A percentile compares a stretch with the other conserved stretches of the same genome.
These are phyloP conservation scores for Acomys russatus DNA, from an alignment of 2,797 vertebrate genomes.

Conservation along the genomic window DNA sequence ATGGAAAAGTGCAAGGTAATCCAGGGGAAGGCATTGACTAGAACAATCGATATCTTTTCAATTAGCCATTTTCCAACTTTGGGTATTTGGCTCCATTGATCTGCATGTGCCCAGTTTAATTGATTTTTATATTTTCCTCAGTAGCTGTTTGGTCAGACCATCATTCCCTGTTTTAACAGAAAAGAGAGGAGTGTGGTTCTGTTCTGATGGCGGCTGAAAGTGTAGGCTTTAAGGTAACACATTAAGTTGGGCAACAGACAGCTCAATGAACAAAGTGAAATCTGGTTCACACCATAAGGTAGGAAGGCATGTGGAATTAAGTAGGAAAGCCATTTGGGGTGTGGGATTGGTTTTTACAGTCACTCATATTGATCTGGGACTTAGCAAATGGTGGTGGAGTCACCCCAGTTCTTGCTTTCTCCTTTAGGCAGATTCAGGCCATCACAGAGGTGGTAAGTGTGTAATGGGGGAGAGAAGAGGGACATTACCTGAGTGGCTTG, in stretches of 20 bases:
- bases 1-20: conserved; percentile 24
- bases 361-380: conserved; percentile 22
- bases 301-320: conserved; percentile 51
- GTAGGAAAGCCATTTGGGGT: conserved; percentile 47
- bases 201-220: conserved; percentile 36
- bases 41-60: conserved; percentile 80
- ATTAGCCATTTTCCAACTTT: conserved; percentile 64
- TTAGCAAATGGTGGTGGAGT: conserved; percentile 58
- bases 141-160: conserved; percentile 39
- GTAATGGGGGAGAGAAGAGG: not conserved
- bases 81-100: conserved; percentile 73
- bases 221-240: conserved; percentile 3
- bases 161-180: not conserved
- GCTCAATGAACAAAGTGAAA: conserved; percentile 58
- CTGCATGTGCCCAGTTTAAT: conserved; percentile 63
- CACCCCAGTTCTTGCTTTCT: conserved; percentile 6
- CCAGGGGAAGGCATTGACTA: conserved; percentile 75
- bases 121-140: conserved; percentile 64
- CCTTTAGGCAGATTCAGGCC: not conserved
- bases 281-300: conserved; percentile 35
- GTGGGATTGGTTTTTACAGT: conserved; percentile 45
- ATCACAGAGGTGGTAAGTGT: not conserved
- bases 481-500: conserved; percentile 37
- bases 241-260: conserved; percentile 28
- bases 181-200: conserved; percentile 20